Conservation (phyloP, 2,113 vertebrate species). For the Ptilorrhoa leucosticta region DNA sequence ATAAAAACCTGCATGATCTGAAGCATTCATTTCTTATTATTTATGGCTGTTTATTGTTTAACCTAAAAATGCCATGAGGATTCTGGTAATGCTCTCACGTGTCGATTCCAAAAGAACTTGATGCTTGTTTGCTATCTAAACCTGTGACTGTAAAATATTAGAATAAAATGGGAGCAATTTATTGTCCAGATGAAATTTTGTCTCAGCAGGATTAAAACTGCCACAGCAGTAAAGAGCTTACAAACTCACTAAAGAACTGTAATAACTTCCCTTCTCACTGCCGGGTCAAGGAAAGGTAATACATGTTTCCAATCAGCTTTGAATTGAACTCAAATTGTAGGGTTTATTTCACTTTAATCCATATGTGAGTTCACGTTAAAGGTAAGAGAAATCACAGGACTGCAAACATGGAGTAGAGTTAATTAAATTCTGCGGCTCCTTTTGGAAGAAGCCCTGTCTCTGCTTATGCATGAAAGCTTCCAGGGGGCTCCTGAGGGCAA, state of each 20-base stretch:
- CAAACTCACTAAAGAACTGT: slow-evolving; percentile 76
- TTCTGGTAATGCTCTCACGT: slow-evolving; percentile 11
- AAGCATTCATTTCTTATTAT: background rate
- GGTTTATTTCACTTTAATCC: slow-evolving; percentile 77
- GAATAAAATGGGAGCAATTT: slow-evolving; percentile 63
- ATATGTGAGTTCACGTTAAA: slow-evolving; percentile 68
- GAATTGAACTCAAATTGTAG: slow-evolving; percentile 70
- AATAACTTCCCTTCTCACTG: slow-evolving; percentile 74
- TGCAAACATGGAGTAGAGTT: slow-evolving; percentile 21
- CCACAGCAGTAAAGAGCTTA: slow-evolving; percentile 73
- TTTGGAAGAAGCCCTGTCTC: background rate
- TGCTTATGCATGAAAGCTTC: background rate
- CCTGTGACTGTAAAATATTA: slow-evolving; percentile 53
- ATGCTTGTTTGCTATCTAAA: slow-evolving; percentile 59
- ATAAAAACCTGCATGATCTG: background rate
- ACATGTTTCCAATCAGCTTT: slow-evolving; percentile 80
- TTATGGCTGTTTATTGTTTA: background rate
- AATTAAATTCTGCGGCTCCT: slow-evolving; percentile 54
- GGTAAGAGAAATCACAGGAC: slow-evolving; percentile 69
- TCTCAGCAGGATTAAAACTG: slow-evolving; percentile 72
- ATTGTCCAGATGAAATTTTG: slow-evolving; percentile 60
- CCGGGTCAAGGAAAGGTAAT: slow-evolving; percentile 67
- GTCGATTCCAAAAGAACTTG: background rate
- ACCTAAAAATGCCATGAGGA: slow-evolving; percentile 11
- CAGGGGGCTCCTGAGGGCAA: background rate